Base-by-base conservation (phyloP, 2,888 invertebrate species). In the Branchinecta sandiegonensis region DNA sequence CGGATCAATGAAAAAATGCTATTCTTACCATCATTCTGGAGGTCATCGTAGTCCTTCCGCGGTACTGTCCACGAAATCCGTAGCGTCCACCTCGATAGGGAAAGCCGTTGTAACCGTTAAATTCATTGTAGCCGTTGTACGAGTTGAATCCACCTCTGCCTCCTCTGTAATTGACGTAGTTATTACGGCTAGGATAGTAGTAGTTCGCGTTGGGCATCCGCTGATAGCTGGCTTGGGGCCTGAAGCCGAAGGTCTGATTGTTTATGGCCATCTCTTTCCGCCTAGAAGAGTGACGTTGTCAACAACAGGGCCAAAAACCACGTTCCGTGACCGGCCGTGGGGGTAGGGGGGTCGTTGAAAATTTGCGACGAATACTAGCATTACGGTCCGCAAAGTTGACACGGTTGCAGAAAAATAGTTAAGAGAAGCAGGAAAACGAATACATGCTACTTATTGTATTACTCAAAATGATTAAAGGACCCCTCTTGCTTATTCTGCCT, bases 261-360 rank as follows among this genome's bases (percentile, higher is more conserved):
- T 56, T 56, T 14, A 56, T 56, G 17, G 56, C 56, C n/a, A 56
- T 56, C 56, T 56, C 56, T 56, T 56, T 56, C 8, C 56, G 56
- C 56, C 56, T 56, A 17, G 17, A 56, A 56, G 17, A 56, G n/a
- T 14, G 56, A n/a, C 17, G 56, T 14, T n/a, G 8, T 56, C 56
- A 23, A 37, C 37, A 37, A 37, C 37, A 37, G 37, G 37, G 5
- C 37, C 37, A 5, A 4, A 37, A 37, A 37, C 37, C 6, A 37
- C 2, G 2, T 37, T 37, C 6, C 6, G 37, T 37, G 37, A 37
- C 37, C 37, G 37, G 6, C 3, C 6, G 37, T 37, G 37, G 37
- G 37, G 37, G 37, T 2, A 5, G 37, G 23, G 23, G 23, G 23
- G 23, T 1, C 2, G 23, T 1, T 23, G 23, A 2, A 23, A 23